phyloP scores from a whole-genome alignment of 2,888 invertebrate genomes.

The Lepidocyrtinus sp. region DNA sequence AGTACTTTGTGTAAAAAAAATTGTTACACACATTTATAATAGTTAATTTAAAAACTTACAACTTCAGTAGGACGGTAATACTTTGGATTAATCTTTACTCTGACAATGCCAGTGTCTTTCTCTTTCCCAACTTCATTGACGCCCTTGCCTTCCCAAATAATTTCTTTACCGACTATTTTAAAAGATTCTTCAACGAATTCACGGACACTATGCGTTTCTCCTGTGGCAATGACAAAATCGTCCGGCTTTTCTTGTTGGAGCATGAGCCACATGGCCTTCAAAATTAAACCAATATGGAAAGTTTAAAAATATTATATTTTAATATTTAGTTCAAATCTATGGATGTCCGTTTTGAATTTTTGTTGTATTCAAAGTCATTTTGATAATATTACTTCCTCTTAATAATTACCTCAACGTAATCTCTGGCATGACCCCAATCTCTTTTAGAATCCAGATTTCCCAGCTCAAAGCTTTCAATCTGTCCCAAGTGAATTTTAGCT shows the following conservation, averaged over 20 bases:
- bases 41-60: constrained; percentile 75
- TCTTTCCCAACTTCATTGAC: constrained; percentile 86
- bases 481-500: constrained; percentile 93
- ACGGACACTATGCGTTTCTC: constrained; percentile 93
- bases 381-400: too few species aligned
- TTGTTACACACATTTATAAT: background rate
- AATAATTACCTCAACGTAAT: constrained; percentile 87
- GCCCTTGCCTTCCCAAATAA: constrained; percentile 91
- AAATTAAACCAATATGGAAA: constrained; percentile 11
- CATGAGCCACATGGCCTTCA: constrained; percentile 99
- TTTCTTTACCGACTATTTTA: constrained; percentile 83
- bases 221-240: constrained; percentile 98
- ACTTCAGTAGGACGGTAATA: constrained; percentile 99
- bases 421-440: constrained; percentile 81
- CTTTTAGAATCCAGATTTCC: constrained; percentile 96
- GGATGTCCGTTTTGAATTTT: too few species aligned
- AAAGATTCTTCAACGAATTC: constrained; percentile 97
- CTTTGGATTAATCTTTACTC: constrained; percentile 92
- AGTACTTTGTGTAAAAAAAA: background rate
- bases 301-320: constrained; percentile 14
- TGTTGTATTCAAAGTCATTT: too few species aligned
- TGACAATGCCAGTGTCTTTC: constrained; percentile 80
- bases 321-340: background rate
- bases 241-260: constrained; percentile 92
- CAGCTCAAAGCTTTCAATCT: constrained; percentile 87